phyloP scores from a whole-genome alignment of 2,113 vertebrate genomes.

The Mystacornis crossleyi region DNA sequence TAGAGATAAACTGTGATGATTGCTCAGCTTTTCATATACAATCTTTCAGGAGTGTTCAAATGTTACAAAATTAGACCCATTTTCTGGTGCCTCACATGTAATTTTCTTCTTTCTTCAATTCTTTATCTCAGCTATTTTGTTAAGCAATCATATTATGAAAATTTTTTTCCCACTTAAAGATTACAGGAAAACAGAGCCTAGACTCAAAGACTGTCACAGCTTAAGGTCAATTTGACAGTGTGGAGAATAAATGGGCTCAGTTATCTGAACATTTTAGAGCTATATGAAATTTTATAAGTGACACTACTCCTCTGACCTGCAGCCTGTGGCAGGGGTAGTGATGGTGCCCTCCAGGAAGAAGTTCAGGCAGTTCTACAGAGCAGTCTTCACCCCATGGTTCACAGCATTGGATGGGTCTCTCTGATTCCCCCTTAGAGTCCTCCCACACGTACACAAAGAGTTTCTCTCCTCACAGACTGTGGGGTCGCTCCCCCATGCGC shows the following conservation, averaged over 20 bases:
- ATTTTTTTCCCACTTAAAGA: background rate
- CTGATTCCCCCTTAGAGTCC: background rate
- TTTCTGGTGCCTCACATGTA: background rate
- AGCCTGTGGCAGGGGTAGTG: background rate
- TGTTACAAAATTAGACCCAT: conserved; percentile 9
- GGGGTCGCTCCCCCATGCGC: accelerated
- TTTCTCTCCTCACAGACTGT: background rate
- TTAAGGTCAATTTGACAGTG: background rate
- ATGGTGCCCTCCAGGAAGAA: accelerated
- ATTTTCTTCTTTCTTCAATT: background rate
- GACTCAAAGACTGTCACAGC: background rate
- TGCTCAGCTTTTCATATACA: background rate
- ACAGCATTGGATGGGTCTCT: background rate
- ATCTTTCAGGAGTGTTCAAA: background rate
- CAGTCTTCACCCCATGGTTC: accelerated
- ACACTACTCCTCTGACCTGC: background rate
- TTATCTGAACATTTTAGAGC: background rate
- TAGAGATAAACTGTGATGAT: conserved; percentile 28
- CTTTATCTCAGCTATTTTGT: background rate
- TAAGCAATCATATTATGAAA: background rate
- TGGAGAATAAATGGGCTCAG: background rate
- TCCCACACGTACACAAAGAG: accelerated
- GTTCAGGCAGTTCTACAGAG: background rate
- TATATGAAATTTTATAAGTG: background rate
- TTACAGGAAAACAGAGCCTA: background rate